Percentiles rank a stretch among this genome's conserved stretches.
Evolutionary conservation across 2,113 vertebrate genomes (phyloP).

Genomic region (Cariama cristata): DNA sequence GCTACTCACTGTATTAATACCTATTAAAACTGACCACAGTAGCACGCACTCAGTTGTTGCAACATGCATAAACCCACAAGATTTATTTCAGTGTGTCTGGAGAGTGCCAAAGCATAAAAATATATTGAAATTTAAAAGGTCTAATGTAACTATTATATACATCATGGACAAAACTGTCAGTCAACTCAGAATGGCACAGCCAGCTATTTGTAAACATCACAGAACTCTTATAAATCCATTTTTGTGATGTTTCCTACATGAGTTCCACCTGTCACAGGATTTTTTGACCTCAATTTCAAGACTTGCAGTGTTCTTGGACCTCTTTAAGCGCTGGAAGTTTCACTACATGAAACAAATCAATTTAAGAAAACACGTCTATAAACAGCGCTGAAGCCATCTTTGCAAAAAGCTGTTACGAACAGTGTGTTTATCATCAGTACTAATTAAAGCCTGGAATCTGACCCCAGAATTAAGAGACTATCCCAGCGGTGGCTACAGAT

Average conservation of each 20-base stretch:
- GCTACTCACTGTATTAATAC: slow-evolving; percentile 54
- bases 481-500: not conserved
- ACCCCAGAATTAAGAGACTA: not conserved
- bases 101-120: not conserved
- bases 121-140: not conserved
- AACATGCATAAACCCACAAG: slow-evolving; percentile 22
- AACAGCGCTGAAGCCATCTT: not conserved
- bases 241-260: not conserved
- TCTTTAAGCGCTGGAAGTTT: not conserved
- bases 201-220: not conserved
- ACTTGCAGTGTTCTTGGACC: not conserved
- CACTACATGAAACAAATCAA: not conserved
- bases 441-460: slow-evolving; percentile 6
- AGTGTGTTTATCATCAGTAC: not conserved
- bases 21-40: slow-evolving; percentile 53
- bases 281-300: not conserved
- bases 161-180: not conserved
- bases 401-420: not conserved
- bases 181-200: not conserved
- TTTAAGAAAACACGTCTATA: not conserved
- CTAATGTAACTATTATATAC: not conserved
- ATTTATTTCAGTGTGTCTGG: slow-evolving; percentile 28
- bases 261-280: not conserved
- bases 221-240: not conserved
- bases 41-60: not conserved